These are phyloP conservation scores for Ophioninae sp. DNA, from an alignment of 2,888 invertebrate species.

Conservation along the genomic window DNA sequence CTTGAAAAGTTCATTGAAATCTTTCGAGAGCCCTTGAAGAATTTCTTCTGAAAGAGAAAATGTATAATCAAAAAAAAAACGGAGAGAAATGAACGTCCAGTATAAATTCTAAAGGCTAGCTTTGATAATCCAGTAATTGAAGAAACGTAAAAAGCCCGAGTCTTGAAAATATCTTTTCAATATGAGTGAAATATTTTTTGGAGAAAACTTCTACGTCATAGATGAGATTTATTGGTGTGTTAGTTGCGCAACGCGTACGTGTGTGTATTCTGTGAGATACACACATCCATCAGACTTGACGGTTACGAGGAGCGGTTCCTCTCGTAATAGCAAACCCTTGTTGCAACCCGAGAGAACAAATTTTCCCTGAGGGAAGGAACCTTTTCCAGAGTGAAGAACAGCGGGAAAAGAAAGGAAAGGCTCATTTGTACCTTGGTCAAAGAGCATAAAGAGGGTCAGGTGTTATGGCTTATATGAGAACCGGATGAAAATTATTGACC, in stretches of 20 bases:
- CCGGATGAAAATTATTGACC: conserved; percentile 10
- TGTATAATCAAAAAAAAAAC: too few relatives aligned
- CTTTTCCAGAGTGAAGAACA: conserved; percentile 34
- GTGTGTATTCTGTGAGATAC: conserved; percentile 2
- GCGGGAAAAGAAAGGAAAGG: conserved; percentile 31
- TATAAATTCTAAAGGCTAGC: not conserved
- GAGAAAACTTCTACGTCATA: not conserved
- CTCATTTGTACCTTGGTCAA: conserved; percentile 34
- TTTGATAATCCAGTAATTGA: not conserved
- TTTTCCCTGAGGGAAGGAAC: conserved; percentile 9
- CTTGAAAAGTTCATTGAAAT: too few relatives aligned
- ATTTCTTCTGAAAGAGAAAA: too few relatives aligned
- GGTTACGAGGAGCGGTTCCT: conserved; percentile 34
- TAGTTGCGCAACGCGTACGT: conserved; percentile 16
- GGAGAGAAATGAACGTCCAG: too few relatives aligned
- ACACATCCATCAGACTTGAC: conserved; percentile 25
- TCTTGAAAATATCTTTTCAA: not conserved
- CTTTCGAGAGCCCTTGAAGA: too few relatives aligned
- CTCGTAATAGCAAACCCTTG: conserved; percentile 52
- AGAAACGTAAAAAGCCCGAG: not conserved
- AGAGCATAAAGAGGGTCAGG: conserved; percentile 20
- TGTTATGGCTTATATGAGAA: not conserved
- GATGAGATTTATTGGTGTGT: conserved; percentile 8
- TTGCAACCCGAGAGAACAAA: conserved; percentile 18
- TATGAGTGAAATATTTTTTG: not conserved